phyloP scores from a whole-genome alignment of 2,113 vertebrate genomes.

The Arvicanthis niloticus region DNA sequence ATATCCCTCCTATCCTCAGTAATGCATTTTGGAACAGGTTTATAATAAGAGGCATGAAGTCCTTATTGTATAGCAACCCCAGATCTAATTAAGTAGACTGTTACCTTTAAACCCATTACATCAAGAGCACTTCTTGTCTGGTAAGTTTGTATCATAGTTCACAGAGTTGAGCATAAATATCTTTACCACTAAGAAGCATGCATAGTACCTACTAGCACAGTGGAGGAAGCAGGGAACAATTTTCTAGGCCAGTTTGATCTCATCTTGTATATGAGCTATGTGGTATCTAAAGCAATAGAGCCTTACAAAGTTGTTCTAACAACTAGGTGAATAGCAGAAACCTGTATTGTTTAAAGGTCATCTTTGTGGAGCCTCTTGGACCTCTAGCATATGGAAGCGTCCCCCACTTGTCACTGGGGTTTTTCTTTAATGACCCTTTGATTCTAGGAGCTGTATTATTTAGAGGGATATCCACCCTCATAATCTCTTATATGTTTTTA shows the following conservation, averaged over 20 bases:
- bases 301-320: neutral
- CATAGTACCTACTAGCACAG: no score
- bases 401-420: neutral
- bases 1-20: neutral
- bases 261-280: neutral
- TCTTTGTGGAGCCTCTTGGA: neutral
- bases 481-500: neutral
- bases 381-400: neutral
- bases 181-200: neutral
- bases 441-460: neutral
- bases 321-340: neutral
- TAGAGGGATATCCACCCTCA: neutral
- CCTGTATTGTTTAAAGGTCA: neutral
- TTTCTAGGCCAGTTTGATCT: neutral
- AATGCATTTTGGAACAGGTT: neutral
- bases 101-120: no score
- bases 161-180: neutral
- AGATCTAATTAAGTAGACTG: neutral
- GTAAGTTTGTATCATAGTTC: neutral
- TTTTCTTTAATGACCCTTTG: neutral
- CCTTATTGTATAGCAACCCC: neutral
- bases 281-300: no score
- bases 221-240: neutral
- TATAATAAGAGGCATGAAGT: neutral
- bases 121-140: neutral